Conservation (phyloP, 2,888 invertebrate genomes). For the Idaea aversata region DNA sequence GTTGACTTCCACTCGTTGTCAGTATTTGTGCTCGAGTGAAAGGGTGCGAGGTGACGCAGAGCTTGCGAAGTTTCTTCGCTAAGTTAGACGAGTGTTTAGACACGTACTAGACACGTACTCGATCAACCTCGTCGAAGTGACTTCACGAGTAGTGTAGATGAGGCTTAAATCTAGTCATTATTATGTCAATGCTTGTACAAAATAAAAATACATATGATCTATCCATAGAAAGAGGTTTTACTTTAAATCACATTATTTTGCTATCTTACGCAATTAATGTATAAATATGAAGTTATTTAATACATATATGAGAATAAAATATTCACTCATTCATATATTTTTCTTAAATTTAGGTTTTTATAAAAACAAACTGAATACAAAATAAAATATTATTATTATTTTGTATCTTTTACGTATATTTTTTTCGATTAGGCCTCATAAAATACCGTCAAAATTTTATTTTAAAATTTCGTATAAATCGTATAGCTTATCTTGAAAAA, state of each 20-base stretch:
- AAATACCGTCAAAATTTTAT: neutral
- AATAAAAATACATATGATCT: neutral
- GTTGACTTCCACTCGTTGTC: too few relatives aligned
- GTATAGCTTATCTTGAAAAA: conserved; percentile 27
- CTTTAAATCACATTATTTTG: neutral
- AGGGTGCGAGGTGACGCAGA: too few relatives aligned
- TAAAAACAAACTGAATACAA: too few relatives aligned
- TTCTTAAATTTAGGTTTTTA: too few relatives aligned
- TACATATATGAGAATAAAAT: neutral
- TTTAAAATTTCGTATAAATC: neutral
- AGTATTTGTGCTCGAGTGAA: too few relatives aligned
- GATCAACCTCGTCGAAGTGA: too few relatives aligned
- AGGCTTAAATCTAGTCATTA: too few relatives aligned
- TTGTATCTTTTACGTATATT: conserved; percentile 7
- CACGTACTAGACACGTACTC: too few relatives aligned
- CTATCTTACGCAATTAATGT: neutral
- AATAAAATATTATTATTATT: neutral
- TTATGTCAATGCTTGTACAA: neutral
- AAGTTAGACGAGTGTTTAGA: too few relatives aligned
- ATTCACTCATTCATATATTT: too few relatives aligned
- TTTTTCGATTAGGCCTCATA: neutral
- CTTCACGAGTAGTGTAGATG: too few relatives aligned
- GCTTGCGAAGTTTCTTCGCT: too few relatives aligned
- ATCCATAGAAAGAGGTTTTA: neutral
- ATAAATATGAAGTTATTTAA: neutral